Evolutionary conservation across 1,140 invertebrate genomes (phyloP), one percentile per base, ranked within the genome.

Genomic region (Dufourea novaeangliae): DNA sequence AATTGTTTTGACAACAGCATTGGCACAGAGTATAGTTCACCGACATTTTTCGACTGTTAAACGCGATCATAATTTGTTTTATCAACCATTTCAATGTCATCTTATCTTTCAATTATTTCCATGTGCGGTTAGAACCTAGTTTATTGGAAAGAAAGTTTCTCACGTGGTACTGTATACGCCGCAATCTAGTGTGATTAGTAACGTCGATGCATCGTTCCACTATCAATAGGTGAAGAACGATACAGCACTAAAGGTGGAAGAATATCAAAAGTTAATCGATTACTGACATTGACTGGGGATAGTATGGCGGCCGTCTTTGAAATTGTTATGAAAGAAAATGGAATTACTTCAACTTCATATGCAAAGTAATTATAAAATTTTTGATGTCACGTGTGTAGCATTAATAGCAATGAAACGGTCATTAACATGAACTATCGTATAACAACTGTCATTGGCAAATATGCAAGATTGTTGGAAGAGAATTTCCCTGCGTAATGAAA

Each of bases 281-380:
- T 4, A 32, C 29, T 37, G 29, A 62, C 44, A 72, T 72, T 52
- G 44, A n/a, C 57, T n/a, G 20, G 25, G 50, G 17, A 57, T 62
- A 72, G 29, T 62, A 72, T 72, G 70, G 70, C 57, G 57, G 70
- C 27, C 41, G 8, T 72, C 57, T 72, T 72, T 50, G 39, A 37
- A 22, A 37, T 70, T 70, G 22, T 46, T 50, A 29, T 61, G 41
- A 46, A 52, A 46, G 41, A 62, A 62, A 34, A 32, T 61, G 56
- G 41, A 61, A 71, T 46, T 25, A 11, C 37, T 34, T 41, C 14
- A 25, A 22, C n/a, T 72, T 72, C 29, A 37, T 25, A 56, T 32
- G 32, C n/a, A 67, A 44, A 37, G n/a, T 67, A 64, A 29, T 64
- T 32, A 37, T 22, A 54, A n/a, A 32, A 22, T 34, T 46, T 10